phyloP scores from a whole-genome alignment of 2,113 vertebrate genomes.

The Rhea americana region DNA sequence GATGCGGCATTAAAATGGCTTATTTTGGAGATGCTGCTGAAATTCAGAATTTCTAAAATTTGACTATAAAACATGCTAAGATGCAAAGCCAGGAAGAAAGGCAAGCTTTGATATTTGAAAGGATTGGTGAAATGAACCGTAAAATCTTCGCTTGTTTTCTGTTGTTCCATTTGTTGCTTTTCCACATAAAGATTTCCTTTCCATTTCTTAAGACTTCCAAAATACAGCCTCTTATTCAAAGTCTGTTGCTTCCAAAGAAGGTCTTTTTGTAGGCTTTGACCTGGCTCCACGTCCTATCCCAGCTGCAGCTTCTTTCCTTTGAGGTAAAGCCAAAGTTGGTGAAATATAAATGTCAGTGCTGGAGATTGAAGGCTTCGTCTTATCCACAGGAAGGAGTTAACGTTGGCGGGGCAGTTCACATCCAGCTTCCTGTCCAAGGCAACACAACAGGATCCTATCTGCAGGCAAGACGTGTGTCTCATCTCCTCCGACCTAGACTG shows the following conservation, averaged over 20 bases:
- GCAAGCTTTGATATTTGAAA: background rate
- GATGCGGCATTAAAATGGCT: background rate
- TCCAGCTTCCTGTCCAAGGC: background rate
- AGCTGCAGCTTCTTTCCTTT: conserved; percentile 39
- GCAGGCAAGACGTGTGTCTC: background rate
- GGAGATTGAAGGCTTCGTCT: background rate
- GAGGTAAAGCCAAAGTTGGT: conserved; percentile 28
- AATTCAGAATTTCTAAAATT: background rate
- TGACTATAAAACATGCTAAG: background rate
- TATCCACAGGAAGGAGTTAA: background rate
- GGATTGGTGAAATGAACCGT: conserved; percentile 1
- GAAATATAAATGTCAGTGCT: background rate
- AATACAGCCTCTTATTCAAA: background rate
- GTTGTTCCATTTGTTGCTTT: conserved; percentile 9
- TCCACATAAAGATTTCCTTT: background rate
- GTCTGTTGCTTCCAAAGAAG: background rate
- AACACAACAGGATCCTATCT: background rate
- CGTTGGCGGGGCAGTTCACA: background rate
- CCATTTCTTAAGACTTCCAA: background rate
- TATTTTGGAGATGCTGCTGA: background rate
- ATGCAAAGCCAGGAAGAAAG: background rate
- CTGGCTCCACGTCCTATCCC: background rate
- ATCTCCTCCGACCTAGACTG: background rate
- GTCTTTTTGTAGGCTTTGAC: background rate
- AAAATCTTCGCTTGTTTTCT: conserved; percentile 6